Evolutionary conservation across 2,888 invertebrate genomes (phyloP).

Genomic region (Coronaproctus castanopsis): DNA sequence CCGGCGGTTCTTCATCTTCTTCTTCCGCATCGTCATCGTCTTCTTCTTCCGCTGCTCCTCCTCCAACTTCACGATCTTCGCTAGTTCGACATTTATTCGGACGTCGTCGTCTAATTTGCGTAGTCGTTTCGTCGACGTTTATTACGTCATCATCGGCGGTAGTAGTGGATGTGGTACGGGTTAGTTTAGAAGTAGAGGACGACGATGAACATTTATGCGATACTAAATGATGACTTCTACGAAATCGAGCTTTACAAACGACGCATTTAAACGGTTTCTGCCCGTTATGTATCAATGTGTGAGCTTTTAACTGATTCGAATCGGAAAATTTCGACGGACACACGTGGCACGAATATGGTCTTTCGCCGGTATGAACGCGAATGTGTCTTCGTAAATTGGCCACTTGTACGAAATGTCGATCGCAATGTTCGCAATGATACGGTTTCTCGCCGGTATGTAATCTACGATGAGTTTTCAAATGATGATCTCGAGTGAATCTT

Average conservation of each 20-base stretch:
- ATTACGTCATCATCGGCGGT: conserved; percentile 8
- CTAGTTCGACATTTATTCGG: conserved; percentile 19
- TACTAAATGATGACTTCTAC: conserved; percentile 60
- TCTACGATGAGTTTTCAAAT: conserved; percentile 78
- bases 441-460: conserved; percentile 86
- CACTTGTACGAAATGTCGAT: conserved; percentile 80
- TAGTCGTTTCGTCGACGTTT: conserved; percentile 2
- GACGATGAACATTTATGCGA: conserved; percentile 2
- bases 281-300: conserved; percentile 69
- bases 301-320: conserved; percentile 78
- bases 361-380: conserved; percentile 77
- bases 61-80: background rate
- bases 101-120: conserved; percentile 18
- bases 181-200: conserved; percentile 9
- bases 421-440: conserved; percentile 77
- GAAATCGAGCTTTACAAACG: conserved; percentile 56
- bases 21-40: conserved; percentile 1
- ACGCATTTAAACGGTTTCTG: conserved; percentile 73
- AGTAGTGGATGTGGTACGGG: conserved; percentile 4
- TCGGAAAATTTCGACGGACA: conserved; percentile 76
- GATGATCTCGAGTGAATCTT: conserved; percentile 79
- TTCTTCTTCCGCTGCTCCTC: background rate
- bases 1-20: background rate
- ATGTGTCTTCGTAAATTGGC: conserved; percentile 74
- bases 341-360: conserved; percentile 68